Evolutionary conservation across 2,113 vertebrate species (phyloP).

Genomic region (Aegithalos caudatus): DNA sequence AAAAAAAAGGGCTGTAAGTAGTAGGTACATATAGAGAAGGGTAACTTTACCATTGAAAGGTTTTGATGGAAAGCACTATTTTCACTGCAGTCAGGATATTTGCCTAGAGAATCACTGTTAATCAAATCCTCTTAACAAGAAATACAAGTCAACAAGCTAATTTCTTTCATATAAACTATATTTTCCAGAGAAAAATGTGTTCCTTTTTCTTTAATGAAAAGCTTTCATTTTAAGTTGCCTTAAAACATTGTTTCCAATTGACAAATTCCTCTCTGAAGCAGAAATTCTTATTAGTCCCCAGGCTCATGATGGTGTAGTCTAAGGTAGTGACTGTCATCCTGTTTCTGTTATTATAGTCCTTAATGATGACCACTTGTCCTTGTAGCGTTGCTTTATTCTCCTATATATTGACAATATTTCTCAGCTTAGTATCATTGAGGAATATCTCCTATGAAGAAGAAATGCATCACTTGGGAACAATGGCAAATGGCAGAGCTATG

Average conservation of each 20-base stretch:
- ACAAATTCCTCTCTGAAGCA: background rate
- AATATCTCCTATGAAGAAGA: background rate
- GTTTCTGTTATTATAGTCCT: background rate
- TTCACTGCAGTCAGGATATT: background rate
- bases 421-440: background rate
- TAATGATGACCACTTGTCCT: background rate
- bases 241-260: background rate
- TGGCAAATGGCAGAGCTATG: background rate
- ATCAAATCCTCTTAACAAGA: background rate
- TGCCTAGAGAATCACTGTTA: background rate
- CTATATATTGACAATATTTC: background rate
- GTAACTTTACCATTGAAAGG: background rate
- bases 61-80: background rate
- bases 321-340: background rate
- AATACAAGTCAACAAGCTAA: background rate
- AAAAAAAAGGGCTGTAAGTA: background rate
- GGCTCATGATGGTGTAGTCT: background rate
- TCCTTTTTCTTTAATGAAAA: background rate
- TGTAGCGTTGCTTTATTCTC: background rate
- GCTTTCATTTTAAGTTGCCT: background rate
- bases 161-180: background rate
- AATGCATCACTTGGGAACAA: background rate
- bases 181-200: background rate
- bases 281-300: background rate
- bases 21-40: background rate